Evolutionary conservation across 1,140 invertebrate species (phyloP), one percentile per base, ranked within the genome.

Genomic region (Sycobia sp.): DNA sequence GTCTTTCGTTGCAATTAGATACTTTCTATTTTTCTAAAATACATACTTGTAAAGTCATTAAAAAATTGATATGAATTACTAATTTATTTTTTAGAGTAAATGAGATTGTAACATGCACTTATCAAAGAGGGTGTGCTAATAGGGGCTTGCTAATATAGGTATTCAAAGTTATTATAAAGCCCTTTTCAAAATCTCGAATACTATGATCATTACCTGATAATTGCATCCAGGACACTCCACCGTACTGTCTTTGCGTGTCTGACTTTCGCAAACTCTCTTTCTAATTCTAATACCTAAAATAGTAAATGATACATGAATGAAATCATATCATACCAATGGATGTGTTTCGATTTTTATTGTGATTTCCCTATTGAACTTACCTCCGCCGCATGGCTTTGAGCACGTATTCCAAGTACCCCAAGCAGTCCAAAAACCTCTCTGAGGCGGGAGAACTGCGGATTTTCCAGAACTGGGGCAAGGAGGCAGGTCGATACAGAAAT

Each of bases 321-420:
- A 11, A n/a, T n/a, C n/a, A n/a, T n/a, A n/a, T n/a, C n/a, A n/a
- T n/a, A n/a, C n/a, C n/a, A n/a, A n/a, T n/a, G n/a, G n/a, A n/a
- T n/a, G n/a, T n/a, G n/a, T n/a, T n/a, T n/a, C n/a, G n/a, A n/a
- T n/a, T n/a, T n/a, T n/a, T n/a, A n/a, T n/a, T n/a, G n/a, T n/a
- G n/a, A n/a, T n/a, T n/a, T n/a, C n/a, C n/a, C n/a, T n/a, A n/a
- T n/a, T n/a, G n/a, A n/a, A n/a, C 60, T 76, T 79, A 58, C 83
- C 85, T 25, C 83, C 82, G 20, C 85, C 87, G 67, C 88, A 89
- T 32, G 77, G 77, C 66, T 54, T 74, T 0, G 85, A 83, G 69
- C 90, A 91, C 1, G 84, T 73, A 11, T 85, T 84, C 91, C 91
- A 94, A 4, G 84, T 61, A 1, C 86, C 83, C 91, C 91, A 94